A percentile compares a stretch with the other conserved stretches of the same genome.
Evolutionary conservation across 2,113 vertebrate species (phyloP).

Genomic region (Labeo rohita): DNA sequence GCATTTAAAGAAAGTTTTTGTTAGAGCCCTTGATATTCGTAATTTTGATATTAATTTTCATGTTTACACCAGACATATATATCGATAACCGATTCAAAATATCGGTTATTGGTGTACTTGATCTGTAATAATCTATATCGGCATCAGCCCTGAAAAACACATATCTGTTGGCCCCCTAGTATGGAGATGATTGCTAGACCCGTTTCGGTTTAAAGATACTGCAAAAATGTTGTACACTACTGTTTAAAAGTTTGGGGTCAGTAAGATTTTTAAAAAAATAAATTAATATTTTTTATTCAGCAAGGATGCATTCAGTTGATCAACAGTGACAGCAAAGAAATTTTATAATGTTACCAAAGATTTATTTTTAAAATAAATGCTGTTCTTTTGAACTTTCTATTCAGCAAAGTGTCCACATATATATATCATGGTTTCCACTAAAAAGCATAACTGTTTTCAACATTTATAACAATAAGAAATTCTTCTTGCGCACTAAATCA

Average conservation of each 20-base stretch:
- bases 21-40: too few species aligned
- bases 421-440: background rate
- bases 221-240: background rate
- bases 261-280: background rate
- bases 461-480: background rate
- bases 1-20: too few species aligned
- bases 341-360: background rate
- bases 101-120: too few species aligned
- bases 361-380: background rate
- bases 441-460: background rate
- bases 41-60: too few species aligned
- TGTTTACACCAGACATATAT: too few species aligned
- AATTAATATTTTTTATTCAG: background rate
- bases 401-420: background rate
- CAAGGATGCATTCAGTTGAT: background rate
- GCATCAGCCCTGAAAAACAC: too few species aligned
- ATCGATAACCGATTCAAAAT: too few species aligned
- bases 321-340: background rate
- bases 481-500: background rate
- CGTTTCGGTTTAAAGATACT: background rate
- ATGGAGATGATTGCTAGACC: background rate
- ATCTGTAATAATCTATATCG: too few species aligned
- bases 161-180: too few species aligned
- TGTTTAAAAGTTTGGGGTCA: background rate
- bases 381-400: background rate